These are phyloP conservation scores for Cyaniris semiargus DNA, from an alignment of 2,888 invertebrate genomes.

Conservation along the genomic window DNA sequence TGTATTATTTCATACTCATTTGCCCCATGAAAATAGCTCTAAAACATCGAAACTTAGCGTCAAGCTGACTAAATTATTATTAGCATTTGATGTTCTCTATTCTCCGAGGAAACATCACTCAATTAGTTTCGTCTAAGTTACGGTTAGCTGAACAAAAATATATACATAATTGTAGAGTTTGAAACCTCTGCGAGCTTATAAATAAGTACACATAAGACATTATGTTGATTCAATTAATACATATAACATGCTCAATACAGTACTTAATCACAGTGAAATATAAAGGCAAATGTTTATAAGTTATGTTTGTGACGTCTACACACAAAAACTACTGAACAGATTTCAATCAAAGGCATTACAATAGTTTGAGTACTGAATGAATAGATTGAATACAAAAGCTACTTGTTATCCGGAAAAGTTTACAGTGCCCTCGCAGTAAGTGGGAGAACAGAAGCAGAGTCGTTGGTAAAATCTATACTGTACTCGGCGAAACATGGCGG, in stretches of 20 bases:
- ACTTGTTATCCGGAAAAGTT: no score
- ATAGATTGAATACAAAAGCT: no score
- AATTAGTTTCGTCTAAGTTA: conserved; percentile 13
- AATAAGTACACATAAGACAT: not conserved
- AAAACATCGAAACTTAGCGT: not conserved
- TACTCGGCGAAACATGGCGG: no score
- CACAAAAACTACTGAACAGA: no score
- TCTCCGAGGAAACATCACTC: conserved; percentile 25
- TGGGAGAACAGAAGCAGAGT: no score
- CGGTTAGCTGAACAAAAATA: conserved; percentile 11
- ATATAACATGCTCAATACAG: not conserved
- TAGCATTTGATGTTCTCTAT: conserved; percentile 11
- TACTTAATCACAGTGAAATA: no score
- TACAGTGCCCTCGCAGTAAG: no score
- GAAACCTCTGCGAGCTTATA: not conserved
- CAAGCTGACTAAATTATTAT: conserved; percentile 23
- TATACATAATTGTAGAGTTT: conserved; percentile 25
- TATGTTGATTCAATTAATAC: not conserved
- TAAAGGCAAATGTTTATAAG: no score
- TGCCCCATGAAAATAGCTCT: not conserved
- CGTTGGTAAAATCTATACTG: no score
- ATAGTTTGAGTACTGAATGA: no score
- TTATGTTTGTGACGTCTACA: no score
- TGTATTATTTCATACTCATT: not conserved
- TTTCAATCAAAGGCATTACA: no score